Evolutionary conservation across 2,888 invertebrate species (phyloP), one percentile per base, ranked within the genome.

Genomic region (Hyalella azteca): DNA sequence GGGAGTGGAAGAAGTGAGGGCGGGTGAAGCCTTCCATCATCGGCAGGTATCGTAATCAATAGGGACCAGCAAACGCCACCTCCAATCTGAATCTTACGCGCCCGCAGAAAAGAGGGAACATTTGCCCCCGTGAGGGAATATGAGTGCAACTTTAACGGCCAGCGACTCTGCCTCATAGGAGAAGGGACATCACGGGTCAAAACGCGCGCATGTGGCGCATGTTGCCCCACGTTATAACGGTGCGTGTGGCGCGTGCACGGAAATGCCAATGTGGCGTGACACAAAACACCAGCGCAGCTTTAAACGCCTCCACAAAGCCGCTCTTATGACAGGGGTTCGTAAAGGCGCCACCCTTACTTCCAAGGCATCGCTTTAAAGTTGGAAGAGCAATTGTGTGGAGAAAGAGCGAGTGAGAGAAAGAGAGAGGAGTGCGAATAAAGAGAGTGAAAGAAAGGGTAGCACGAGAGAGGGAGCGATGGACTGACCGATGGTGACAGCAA

Each of bases 41-140:
- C 45, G 66, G 19, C 66, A 66, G 66, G 66, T 66, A 66, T 66
- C 66, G 36, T 66, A 66, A 66, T 66, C 66, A 66, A 66, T 66
- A 66, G 66, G 36, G 66, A 66, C 7, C 66, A 36, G 29, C 66
- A 66, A 66, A 66, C 36, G 66, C 66, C 66, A 66, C 66, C 66
- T 66, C 66, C 66, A 66, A 66, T 66, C 66, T 66, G 66, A 66
- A 66, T 66, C 66, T 66, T 39, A 36, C 59, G 59, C 59, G 59
- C 22, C 29, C 59, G 22, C 36, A 29, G 66, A 66, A 66, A 66
- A 66, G 66, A 36, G 66, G 29, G 66, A 7, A 13, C 66, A 36
- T 66, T 66, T 66, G 36, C 66, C 66, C 66, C 19, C 66, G 3
- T n/a, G 32, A 36, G 66, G 19, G 66, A 66, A 66, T 19, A 36